Conservation (phyloP, 2,888 invertebrate species). For the Hoplodrina blanda region DNA sequence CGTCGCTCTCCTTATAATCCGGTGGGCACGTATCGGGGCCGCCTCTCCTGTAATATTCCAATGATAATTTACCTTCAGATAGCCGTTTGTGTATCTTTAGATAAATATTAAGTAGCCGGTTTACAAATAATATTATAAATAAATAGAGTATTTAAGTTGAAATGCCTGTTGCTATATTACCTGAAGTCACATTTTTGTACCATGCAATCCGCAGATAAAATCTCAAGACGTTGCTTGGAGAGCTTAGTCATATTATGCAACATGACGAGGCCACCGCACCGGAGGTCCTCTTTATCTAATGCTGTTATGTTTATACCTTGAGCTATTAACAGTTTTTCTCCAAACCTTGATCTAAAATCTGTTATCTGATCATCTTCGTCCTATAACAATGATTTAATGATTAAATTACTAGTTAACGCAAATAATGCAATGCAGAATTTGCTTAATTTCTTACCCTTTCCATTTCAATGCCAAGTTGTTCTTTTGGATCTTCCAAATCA, state of each 20-base stretch:
- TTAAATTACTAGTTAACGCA: background rate
- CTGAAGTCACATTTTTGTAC: constrained; percentile 94
- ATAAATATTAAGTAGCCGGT: constrained; percentile 71
- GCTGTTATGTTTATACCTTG: constrained; percentile 94
- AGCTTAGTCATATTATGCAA: constrained; percentile 92
- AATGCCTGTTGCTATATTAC: constrained; percentile 67
- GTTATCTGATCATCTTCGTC: constrained; percentile 94
- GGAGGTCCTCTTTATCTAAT: constrained; percentile 93
- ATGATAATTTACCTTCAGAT: constrained; percentile 74
- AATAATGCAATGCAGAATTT: background rate
- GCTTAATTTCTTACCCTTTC: constrained; percentile 87
- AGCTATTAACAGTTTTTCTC: constrained; percentile 91
- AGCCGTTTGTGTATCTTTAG: constrained; percentile 70
- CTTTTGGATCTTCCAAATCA: constrained; percentile 93
- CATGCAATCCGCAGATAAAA: constrained; percentile 93
- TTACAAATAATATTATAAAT: constrained; percentile 70
- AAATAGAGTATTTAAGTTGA: constrained; percentile 57
- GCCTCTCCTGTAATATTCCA: constrained; percentile 90
- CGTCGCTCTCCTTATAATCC: constrained; percentile 94
- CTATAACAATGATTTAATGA: constrained; percentile 63
- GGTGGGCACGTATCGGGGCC: constrained; percentile 95
- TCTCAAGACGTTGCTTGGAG: constrained; percentile 90
- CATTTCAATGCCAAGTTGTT: constrained; percentile 94
- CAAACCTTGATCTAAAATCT: constrained; percentile 93
- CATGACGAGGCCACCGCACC: constrained; percentile 94